A percentile compares a stretch with the other conserved stretches of the same genome.
Evolutionary conservation across 2,888 invertebrate genomes (phyloP).

Genomic region (Agrilus biguttatus): DNA sequence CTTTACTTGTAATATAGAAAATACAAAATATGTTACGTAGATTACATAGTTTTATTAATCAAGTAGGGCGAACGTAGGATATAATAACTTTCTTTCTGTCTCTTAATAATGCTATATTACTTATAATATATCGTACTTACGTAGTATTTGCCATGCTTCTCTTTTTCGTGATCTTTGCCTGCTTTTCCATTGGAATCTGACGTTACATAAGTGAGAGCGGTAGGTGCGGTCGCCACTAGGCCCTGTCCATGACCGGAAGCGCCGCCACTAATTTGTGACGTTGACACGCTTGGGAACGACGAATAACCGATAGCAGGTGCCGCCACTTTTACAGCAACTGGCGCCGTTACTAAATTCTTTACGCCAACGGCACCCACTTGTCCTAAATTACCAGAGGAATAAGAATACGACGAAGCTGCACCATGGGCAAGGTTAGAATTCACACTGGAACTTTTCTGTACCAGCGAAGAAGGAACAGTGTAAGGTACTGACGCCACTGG

Average conservation of each 20-base stretch:
- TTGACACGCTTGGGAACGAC: constrained; percentile 12
- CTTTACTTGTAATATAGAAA: too few relatives aligned
- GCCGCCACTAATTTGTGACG: constrained; percentile 3
- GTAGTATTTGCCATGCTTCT: constrained; percentile 11
- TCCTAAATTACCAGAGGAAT: constrained; percentile 2
- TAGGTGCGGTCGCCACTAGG: constrained; percentile 1
- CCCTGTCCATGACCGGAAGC: constrained; percentile 16
- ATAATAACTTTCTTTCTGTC: too few relatives aligned
- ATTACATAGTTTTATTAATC: too few relatives aligned
- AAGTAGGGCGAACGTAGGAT: too few relatives aligned
- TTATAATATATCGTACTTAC: constrained; percentile 10
- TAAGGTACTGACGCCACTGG: constrained; percentile 17
- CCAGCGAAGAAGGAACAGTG: constrained; percentile 2
- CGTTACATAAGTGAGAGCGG: constrained; percentile 5
- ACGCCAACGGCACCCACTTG: neutral
- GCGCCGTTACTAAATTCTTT: too few relatives aligned
- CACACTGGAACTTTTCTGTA: neutral
- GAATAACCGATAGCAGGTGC: constrained; percentile 14
- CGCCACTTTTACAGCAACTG: constrained; percentile 8
- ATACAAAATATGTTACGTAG: too few relatives aligned
- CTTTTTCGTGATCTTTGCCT: constrained; percentile 6
- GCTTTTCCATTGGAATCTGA: constrained; percentile 7
- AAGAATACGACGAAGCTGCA: neutral
- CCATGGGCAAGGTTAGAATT: neutral
- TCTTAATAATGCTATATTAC: too few relatives aligned